Evolutionary conservation across 2,797 vertebrate species (phyloP).

Genomic region (Microchirus variegatus): DNA sequence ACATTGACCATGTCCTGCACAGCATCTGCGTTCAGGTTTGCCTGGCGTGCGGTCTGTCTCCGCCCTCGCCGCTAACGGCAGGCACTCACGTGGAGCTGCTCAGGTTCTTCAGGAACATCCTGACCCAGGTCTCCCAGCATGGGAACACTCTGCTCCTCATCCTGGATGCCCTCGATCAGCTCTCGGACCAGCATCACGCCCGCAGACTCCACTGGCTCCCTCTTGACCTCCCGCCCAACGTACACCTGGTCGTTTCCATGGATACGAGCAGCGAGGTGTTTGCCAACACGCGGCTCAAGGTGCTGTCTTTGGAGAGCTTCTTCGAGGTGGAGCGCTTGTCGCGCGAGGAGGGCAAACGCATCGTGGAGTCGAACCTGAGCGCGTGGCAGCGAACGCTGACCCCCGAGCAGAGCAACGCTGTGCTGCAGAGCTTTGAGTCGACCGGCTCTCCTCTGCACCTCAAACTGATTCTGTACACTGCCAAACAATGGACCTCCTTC

Average conservation of each 20-base stretch:
- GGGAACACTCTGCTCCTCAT: conserved; percentile 79
- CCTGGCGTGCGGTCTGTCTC: conserved; percentile 71
- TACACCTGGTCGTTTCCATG: conserved; percentile 82
- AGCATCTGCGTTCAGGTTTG: conserved; percentile 82
- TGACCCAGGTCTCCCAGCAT: conserved; percentile 70
- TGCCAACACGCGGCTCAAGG: conserved; percentile 43
- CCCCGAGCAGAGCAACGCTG: conserved; percentile 60
- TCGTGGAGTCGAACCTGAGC: conserved; percentile 72
- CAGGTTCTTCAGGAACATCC: conserved; percentile 76
- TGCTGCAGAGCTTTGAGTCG: conserved; percentile 69
- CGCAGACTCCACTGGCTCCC: conserved; percentile 81
- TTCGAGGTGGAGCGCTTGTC: conserved; percentile 78
- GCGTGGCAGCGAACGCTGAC: conserved; percentile 57
- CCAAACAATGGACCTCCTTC: conserved; percentile 80
- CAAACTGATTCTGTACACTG: conserved; percentile 76
- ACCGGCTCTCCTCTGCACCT: conserved; percentile 81
- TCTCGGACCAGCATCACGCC: conserved; percentile 59
- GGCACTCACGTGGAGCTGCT: conserved; percentile 64
- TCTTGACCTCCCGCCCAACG: conserved; percentile 71
- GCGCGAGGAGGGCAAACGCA: conserved; percentile 65
- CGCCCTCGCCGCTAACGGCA: conserved; percentile 62
- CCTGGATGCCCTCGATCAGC: conserved; percentile 81
- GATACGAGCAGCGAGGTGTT: conserved; percentile 55
- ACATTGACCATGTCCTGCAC: conserved; percentile 74
- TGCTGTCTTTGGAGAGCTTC: conserved; percentile 49